A percentile compares a stretch with the other conserved stretches of the same genome.
These are phyloP conservation scores for Liodrosophila aerea DNA, from an alignment of 2,888 invertebrate genomes.

Conservation along the genomic window DNA sequence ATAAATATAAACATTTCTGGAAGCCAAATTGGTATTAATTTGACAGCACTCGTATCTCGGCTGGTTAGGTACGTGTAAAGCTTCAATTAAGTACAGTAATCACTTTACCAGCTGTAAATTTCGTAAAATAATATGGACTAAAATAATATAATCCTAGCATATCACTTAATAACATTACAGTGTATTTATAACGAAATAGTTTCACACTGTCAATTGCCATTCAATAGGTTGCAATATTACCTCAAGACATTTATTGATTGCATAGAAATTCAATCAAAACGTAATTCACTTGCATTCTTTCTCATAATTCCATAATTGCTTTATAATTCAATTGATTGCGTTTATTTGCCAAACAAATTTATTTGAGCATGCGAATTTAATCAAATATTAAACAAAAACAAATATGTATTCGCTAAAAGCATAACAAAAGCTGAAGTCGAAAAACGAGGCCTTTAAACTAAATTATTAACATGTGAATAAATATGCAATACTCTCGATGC, in stretches of 20 bases:
- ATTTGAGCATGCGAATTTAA: neutral
- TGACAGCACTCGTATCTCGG: neutral
- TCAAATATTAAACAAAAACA: neutral
- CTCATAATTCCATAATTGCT: neutral
- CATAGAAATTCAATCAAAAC: too few species aligned
- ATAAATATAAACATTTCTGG: slow-evolving; percentile 2
- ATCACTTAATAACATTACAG: too few species aligned
- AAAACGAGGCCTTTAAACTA: slow-evolving; percentile 16
- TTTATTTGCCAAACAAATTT: neutral
- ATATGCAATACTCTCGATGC: slow-evolving; percentile 43
- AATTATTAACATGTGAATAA: slow-evolving; percentile 72
- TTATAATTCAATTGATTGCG: neutral
- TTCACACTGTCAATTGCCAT: too few species aligned
- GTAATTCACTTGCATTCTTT: too few species aligned
- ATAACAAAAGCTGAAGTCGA: too few species aligned
- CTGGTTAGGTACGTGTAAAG: too few species aligned
- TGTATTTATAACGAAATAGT: too few species aligned
- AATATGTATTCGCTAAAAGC: neutral
- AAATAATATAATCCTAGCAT: too few species aligned
- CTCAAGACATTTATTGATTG: too few species aligned
- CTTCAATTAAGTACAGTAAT: neutral
- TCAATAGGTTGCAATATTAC: too few species aligned
- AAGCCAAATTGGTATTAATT: neutral
- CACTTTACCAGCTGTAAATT: too few species aligned
- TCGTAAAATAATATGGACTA: too few species aligned